Evolutionary conservation across 2,888 invertebrate genomes (phyloP).

Genomic region (Drosophila suboccidentalis): DNA sequence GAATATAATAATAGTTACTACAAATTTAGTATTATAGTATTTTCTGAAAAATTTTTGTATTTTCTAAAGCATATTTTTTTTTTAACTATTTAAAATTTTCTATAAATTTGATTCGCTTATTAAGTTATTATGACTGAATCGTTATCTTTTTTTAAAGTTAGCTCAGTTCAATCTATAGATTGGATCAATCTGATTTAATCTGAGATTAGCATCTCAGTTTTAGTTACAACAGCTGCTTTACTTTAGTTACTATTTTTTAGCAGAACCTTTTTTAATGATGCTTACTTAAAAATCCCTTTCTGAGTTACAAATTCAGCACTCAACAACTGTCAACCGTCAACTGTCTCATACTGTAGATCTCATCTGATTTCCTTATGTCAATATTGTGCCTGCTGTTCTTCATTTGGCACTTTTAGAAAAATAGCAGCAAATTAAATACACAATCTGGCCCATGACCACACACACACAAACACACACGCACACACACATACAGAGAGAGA

Average conservation of each 20-base stretch:
- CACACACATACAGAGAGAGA: neutral
- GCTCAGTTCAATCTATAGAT: neutral
- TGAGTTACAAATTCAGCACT: constrained; percentile 25
- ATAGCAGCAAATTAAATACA: neutral
- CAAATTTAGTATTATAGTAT: too few species aligned
- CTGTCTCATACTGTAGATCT: constrained; percentile 1
- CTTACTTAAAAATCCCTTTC: neutral
- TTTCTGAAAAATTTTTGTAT: too few species aligned
- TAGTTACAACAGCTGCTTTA: neutral
- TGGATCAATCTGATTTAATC: too few species aligned
- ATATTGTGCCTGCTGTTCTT: constrained; percentile 27
- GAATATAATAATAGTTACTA: too few species aligned
- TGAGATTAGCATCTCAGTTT: too few species aligned
- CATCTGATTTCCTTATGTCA: constrained; percentile 38
- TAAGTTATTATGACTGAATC: too few species aligned
- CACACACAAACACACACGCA: constrained; percentile 5
- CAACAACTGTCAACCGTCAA: constrained; percentile 38
- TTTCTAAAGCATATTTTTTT: too few species aligned
- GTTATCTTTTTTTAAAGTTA: too few species aligned
- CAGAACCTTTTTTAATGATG: too few species aligned
- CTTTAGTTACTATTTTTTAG: neutral
- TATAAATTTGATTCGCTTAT: too few species aligned
- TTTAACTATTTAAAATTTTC: too few species aligned
- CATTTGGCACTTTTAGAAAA: constrained; percentile 4
- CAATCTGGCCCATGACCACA: constrained; percentile 18